Evolutionary conservation across 2,888 invertebrate genomes (phyloP).

Genomic region (Abrostola tripartita): DNA sequence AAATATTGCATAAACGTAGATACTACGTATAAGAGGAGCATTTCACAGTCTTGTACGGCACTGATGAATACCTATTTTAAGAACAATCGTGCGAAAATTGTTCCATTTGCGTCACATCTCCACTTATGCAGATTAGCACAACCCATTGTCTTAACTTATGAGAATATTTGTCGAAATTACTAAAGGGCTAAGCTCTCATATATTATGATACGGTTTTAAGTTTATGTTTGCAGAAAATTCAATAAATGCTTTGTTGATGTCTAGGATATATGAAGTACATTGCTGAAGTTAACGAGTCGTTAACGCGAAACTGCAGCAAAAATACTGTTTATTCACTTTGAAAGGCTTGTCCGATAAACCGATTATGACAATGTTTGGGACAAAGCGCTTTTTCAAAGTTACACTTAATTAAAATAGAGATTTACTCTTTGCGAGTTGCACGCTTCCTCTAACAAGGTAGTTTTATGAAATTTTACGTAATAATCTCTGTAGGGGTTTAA

Average conservation of each 20-base stretch:
- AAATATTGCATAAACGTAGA: too few species aligned
- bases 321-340: constrained; percentile 62
- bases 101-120: not conserved
- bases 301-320: constrained; percentile 55
- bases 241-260: not conserved
- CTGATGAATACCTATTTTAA: not conserved
- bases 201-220: not conserved
- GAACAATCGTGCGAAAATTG: not conserved
- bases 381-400: constrained; percentile 58
- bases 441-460: constrained; percentile 10
- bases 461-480: constrained; percentile 39
- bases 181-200: constrained; percentile 7
- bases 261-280: constrained; percentile 9
- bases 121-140: constrained; percentile 13
- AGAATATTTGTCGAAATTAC: not conserved
- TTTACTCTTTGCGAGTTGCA: constrained; percentile 34
- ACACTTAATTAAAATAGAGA: constrained; percentile 54
- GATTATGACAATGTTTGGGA: constrained; percentile 63
- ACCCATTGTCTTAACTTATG: constrained; percentile 7
- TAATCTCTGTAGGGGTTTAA: constrained; percentile 17
- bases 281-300: constrained; percentile 39
- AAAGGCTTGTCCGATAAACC: constrained; percentile 68
- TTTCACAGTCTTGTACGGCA: not conserved
- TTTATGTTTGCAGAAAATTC: not conserved
- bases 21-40: too few species aligned